Conservation (phyloP, 2,113 vertebrate genomes). For the Fulica atra region DNA sequence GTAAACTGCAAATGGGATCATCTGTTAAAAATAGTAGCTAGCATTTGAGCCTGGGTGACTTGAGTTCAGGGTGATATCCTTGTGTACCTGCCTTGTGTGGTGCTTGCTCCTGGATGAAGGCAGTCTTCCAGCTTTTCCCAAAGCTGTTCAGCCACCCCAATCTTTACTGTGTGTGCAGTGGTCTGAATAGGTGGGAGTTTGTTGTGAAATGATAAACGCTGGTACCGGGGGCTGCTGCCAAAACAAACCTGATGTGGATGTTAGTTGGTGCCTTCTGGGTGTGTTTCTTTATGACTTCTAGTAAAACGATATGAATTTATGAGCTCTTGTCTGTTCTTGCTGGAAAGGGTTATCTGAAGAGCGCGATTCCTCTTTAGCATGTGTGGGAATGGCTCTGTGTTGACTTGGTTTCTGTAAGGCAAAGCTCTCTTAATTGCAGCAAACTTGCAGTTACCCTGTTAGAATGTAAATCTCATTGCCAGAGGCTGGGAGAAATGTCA, state of each 20-base stretch:
- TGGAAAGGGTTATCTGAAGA: background rate
- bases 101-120: background rate
- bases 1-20: background rate
- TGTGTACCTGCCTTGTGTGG: background rate
- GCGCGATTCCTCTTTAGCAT: background rate
- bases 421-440: background rate
- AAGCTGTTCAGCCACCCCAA: background rate
- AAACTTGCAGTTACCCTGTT: background rate
- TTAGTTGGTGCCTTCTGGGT: background rate
- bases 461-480: background rate
- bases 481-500: background rate
- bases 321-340: background rate
- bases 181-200: background rate
- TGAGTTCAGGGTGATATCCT: background rate
- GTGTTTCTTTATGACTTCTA: background rate
- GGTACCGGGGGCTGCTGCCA: background rate
- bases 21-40: constrained; percentile 17
- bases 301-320: background rate
- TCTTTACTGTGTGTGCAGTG: background rate
- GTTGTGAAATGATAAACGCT: background rate
- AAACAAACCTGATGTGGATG: background rate
- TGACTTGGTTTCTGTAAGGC: background rate
- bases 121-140: background rate
- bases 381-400: background rate
- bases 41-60: background rate